phyloP scores from a whole-genome alignment of 35 echinoderm and acorn worm genomes.

The Patiria miniata region DNA sequence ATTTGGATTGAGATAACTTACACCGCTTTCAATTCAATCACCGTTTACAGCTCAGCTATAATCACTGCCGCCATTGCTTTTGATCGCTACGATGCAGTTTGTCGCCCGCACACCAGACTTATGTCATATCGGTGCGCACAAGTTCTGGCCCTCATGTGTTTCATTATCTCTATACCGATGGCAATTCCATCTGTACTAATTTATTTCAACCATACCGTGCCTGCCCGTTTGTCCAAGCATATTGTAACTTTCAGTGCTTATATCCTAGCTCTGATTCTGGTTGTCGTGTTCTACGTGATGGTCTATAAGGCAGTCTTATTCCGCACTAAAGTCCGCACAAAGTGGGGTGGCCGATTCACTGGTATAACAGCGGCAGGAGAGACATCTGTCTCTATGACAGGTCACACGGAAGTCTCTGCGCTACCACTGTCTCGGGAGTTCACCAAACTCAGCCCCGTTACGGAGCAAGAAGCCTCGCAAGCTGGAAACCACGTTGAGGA shows the following conservation, averaged over 20 bases:
- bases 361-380: background rate
- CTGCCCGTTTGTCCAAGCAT: background rate
- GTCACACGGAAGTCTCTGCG: background rate
- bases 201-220: background rate
- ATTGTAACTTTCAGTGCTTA: background rate
- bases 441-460: background rate
- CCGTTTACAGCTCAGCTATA: background rate
- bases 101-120: background rate
- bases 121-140: background rate
- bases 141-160: background rate
- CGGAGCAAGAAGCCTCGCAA: background rate
- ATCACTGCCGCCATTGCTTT: slow-evolving; percentile 13
- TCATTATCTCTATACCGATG: background rate
- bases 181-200: background rate
- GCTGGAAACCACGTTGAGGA: background rate
- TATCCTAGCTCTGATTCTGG: background rate
- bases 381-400: background rate
- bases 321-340: slow-evolving; percentile 4
- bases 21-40: background rate
- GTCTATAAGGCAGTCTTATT: slow-evolving; percentile 6
- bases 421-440: background rate
- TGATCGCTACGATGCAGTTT: background rate
- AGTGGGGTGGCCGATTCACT: slow-evolving; percentile 7
- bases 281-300: background rate
- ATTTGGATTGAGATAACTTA: background rate